Evolutionary conservation across 2,888 invertebrate genomes (phyloP).

Genomic region (Zaprionus lineosus): DNA sequence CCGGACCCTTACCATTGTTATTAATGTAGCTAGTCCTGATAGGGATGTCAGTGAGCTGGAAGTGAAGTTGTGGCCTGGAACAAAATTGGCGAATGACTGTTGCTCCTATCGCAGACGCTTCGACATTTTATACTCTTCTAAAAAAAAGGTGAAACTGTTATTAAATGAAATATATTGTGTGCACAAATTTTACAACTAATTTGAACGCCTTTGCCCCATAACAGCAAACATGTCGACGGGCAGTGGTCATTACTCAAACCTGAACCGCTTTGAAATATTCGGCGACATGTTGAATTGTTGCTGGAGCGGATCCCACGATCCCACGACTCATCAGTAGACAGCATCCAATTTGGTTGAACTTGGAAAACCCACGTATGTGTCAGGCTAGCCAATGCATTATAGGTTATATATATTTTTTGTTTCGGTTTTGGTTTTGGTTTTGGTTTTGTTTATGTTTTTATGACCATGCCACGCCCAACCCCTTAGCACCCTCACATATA

Average conservation of each 20-base stretch:
- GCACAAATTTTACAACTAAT: constrained; percentile 62
- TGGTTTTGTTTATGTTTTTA: constrained; percentile 43
- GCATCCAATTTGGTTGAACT: constrained; percentile 45
- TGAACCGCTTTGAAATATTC: constrained; percentile 51
- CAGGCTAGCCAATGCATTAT: constrained; percentile 34
- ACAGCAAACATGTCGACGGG: constrained; percentile 50
- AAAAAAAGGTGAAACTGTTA: constrained; percentile 31
- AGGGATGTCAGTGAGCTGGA: neutral
- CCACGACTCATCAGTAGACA: constrained; percentile 46
- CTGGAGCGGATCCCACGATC: constrained; percentile 61
- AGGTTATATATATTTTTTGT: constrained; percentile 24
- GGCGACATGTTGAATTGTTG: constrained; percentile 22
- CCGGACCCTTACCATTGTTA: constrained; percentile 46
- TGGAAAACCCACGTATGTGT: constrained; percentile 55
- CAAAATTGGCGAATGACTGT: constrained; percentile 53
- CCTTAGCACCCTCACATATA: neutral
- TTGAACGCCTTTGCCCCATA: constrained; percentile 47
- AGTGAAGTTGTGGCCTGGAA: constrained; percentile 25
- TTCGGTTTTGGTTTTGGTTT: no score
- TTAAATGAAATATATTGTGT: constrained; percentile 45
- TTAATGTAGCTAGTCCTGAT: constrained; percentile 4
- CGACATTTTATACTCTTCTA: constrained; percentile 59
- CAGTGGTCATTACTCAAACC: constrained; percentile 64
- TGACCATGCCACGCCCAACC: constrained; percentile 49
- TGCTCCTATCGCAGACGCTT: constrained; percentile 12